Evolutionary conservation across 2,113 vertebrate genomes (phyloP).

Genomic region (Rhinichthys klamathensis): DNA sequence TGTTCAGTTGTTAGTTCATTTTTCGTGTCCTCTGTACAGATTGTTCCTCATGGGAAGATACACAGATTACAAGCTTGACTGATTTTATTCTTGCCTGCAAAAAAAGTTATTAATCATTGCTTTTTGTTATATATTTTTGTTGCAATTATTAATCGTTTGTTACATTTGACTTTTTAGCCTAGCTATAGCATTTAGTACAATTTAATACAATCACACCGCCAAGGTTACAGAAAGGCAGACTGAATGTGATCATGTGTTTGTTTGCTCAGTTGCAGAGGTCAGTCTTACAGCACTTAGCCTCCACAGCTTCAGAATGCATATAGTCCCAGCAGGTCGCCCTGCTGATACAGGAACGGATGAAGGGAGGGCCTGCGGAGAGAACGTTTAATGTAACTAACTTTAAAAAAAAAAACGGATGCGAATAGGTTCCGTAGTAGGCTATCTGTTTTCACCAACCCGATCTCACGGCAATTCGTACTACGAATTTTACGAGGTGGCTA

Average conservation of each 20-base stretch:
- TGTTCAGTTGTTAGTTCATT: not conserved
- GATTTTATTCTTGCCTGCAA: not conserved
- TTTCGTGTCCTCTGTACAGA: not conserved
- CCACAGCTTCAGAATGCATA: not conserved
- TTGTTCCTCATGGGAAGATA: not conserved
- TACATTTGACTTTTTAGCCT: not conserved
- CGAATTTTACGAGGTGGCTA: too few relatives aligned
- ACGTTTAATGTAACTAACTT: too few relatives aligned
- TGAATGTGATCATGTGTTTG: not conserved
- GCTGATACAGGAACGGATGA: constrained; percentile 19
- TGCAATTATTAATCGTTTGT: not conserved
- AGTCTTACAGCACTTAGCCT: not conserved
- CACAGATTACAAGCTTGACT: not conserved
- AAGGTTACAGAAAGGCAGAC: not conserved
- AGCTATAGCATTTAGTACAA: not conserved
- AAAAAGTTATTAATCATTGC: not conserved
- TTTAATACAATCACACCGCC: not conserved
- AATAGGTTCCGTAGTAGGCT: not conserved
- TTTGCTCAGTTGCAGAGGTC: constrained; percentile 18
- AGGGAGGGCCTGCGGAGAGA: not conserved
- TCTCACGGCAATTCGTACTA: too few relatives aligned
- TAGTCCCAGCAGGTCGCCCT: not conserved
- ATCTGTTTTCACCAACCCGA: too few relatives aligned
- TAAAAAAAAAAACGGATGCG: too few relatives aligned
- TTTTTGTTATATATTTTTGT: not conserved